Evolutionary conservation across 2,888 invertebrate species (phyloP).

Genomic region (Lepetodrilus schrolli): DNA sequence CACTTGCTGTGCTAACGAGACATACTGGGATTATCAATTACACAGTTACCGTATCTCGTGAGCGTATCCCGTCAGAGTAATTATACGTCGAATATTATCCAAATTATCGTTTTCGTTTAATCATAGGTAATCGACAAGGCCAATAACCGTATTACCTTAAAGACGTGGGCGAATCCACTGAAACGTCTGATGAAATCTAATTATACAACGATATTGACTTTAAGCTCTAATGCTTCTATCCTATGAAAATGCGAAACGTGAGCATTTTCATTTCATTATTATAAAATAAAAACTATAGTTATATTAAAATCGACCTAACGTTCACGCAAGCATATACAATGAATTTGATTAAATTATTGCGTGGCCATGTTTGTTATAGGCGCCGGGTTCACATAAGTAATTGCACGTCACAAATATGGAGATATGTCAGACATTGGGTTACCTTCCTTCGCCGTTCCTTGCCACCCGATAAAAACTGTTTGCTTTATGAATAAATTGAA

Average conservation of each 20-base stretch:
- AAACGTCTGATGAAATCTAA: no score
- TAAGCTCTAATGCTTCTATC: background rate
- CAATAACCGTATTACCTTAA: no score
- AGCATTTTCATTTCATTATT: background rate
- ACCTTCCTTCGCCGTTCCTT: background rate
- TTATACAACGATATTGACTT: background rate
- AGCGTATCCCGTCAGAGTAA: no score
- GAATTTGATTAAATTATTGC: background rate
- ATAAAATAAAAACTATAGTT: background rate
- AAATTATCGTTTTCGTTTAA: background rate
- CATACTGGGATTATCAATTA: no score
- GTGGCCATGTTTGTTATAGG: no score
- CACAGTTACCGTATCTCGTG: no score
- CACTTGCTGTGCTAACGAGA: no score
- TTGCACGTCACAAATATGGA: no score
- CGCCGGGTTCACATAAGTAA: no score
- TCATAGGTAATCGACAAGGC: background rate
- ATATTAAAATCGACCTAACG: background rate
- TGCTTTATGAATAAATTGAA: constrained; percentile 2
- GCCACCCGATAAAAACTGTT: background rate
- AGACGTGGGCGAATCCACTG: no score
- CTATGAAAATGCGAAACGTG: background rate
- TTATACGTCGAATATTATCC: no score
- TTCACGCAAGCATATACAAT: background rate
- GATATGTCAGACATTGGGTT: no score